Percentiles rank a stretch among this genome's conserved stretches.
Evolutionary conservation across 2,113 vertebrate species (phyloP).

Genomic region (Pterocles burchelli): DNA sequence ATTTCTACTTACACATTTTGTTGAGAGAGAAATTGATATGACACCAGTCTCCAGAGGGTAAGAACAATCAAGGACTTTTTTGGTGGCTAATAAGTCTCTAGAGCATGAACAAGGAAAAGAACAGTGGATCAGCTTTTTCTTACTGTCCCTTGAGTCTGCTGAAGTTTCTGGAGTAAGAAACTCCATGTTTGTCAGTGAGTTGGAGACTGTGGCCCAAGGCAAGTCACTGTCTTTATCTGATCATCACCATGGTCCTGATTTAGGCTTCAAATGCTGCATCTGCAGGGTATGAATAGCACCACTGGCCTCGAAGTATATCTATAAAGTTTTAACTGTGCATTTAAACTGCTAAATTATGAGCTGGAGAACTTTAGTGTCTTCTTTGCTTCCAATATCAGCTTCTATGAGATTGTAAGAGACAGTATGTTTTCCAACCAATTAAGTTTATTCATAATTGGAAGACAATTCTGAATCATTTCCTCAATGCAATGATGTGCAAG

Average conservation of each 20-base stretch:
- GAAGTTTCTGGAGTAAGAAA: neutral
- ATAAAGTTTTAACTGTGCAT: slow-evolving; percentile 54
- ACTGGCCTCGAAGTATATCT: slow-evolving; percentile 22
- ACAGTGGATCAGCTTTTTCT: neutral
- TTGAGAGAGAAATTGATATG: neutral
- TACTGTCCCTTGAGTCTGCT: neutral
- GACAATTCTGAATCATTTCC: slow-evolving; percentile 52
- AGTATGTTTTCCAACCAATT: slow-evolving; percentile 56
- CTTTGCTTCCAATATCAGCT: neutral
- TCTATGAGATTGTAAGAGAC: neutral
- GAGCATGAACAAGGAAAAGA: neutral
- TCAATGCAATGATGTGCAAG: neutral
- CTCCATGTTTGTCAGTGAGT: neutral
- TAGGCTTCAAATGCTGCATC: slow-evolving; percentile 6
- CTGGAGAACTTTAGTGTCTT: slow-evolving; percentile 31
- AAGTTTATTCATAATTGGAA: slow-evolving; percentile 60
- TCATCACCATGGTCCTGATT: neutral
- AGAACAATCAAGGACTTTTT: neutral
- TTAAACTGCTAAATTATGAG: slow-evolving; percentile 58
- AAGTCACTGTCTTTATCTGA: neutral
- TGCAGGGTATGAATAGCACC: slow-evolving; percentile 9
- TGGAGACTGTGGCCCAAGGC: neutral
- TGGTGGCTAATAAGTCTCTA: neutral
- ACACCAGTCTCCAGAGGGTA: neutral
- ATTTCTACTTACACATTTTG: neutral